phyloP scores from a whole-genome alignment of 2,888 invertebrate species.

The Eristalinus aeneus region DNA sequence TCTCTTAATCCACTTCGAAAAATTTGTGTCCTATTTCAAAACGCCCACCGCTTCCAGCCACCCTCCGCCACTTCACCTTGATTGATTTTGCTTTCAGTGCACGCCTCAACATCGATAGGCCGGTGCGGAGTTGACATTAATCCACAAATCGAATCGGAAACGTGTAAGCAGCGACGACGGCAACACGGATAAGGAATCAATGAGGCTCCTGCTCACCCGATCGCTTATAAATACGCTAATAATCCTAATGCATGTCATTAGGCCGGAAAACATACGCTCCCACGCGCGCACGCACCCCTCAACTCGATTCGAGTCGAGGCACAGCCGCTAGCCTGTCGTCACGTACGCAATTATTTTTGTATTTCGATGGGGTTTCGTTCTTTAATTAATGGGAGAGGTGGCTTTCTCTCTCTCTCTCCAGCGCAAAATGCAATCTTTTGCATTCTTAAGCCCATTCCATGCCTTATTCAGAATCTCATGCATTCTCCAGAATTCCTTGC shows the following conservation, averaged over 20 bases:
- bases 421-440: too few species aligned
- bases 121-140: not conserved
- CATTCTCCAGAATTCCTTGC: not conserved
- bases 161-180: not conserved
- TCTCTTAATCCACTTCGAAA: too few species aligned
- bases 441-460: not conserved
- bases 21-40: not conserved
- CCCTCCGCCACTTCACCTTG: not conserved
- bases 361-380: not conserved
- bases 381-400: too few species aligned
- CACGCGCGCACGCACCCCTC: not conserved
- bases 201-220: not conserved
- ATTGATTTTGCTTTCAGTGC: too few species aligned
- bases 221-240: not conserved
- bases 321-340: not conserved
- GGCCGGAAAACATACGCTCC: not conserved
- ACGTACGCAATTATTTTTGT: constrained; percentile 6
- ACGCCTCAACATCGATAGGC: too few species aligned
- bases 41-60: not conserved
- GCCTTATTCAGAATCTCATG: not conserved
- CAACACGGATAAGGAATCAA: not conserved
- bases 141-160: not conserved
- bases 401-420: too few species aligned
- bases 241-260: not conserved
- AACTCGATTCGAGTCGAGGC: too few species aligned